These are phyloP conservation scores for Cryptus viduatorius DNA, from an alignment of 2,888 invertebrate genomes.

Conservation along the genomic window DNA sequence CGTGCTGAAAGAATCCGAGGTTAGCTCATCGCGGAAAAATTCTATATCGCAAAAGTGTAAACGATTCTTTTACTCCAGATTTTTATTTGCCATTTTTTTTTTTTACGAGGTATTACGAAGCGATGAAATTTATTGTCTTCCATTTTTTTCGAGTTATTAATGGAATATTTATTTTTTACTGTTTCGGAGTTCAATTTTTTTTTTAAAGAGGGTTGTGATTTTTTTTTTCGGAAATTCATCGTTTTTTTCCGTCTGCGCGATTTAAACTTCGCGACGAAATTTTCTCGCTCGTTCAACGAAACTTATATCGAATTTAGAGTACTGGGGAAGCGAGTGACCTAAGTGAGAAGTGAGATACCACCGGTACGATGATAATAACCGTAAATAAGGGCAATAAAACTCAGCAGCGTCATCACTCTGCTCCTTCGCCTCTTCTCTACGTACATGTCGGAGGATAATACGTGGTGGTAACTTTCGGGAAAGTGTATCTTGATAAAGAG, in stretches of 20 bases:
- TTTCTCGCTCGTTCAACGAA: neutral
- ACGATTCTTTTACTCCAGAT: neutral
- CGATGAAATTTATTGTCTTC: no score
- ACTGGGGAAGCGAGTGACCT: slow-evolving; percentile 40
- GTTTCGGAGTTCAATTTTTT: no score
- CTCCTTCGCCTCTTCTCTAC: slow-evolving; percentile 37
- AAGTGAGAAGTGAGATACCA: slow-evolving; percentile 67
- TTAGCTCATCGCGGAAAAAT: slow-evolving; percentile 15
- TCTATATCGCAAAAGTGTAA: neutral
- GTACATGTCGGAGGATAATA: slow-evolving; percentile 25
- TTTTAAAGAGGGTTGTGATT: no score
- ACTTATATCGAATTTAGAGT: slow-evolving; percentile 27
- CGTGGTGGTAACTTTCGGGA: slow-evolving; percentile 54
- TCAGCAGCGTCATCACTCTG: slow-evolving; percentile 55
- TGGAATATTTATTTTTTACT: no score
- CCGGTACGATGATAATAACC: slow-evolving; percentile 76
- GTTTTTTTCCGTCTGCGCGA: neutral
- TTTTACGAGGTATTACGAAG: neutral
- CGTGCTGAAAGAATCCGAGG: slow-evolving; percentile 19
- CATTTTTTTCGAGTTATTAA: no score
- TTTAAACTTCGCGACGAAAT: neutral
- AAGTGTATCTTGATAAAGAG: slow-evolving; percentile 58
- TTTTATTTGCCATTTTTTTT: neutral
- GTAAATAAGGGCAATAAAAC: slow-evolving; percentile 78
- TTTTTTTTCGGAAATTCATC: neutral